phyloP scores from a whole-genome alignment of 2,888 invertebrate species.

The Aporophyla lueneburgensis region DNA sequence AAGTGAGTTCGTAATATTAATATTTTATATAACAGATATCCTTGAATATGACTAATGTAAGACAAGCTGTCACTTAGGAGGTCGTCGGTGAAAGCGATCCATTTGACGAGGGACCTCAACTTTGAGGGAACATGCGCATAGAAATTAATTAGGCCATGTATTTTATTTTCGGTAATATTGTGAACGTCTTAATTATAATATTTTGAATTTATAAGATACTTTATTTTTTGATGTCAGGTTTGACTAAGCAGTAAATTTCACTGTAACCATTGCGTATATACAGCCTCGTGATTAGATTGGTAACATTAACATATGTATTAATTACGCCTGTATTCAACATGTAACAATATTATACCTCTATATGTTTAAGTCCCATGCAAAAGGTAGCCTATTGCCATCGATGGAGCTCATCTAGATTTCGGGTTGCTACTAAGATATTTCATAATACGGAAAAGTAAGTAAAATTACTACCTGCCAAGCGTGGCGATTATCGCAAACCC shows the following conservation, averaged over 20 bases:
- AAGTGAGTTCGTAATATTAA: slow-evolving; percentile 20
- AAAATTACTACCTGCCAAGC: neutral
- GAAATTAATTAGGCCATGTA: slow-evolving; percentile 45
- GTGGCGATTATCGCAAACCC: too few relatives aligned
- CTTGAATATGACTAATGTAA: slow-evolving; percentile 57
- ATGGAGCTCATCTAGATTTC: neutral
- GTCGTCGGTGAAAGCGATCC: slow-evolving; percentile 50
- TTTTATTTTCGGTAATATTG: neutral
- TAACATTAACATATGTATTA: neutral
- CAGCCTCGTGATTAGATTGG: neutral
- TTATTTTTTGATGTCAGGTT: too few relatives aligned
- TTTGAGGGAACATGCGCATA: slow-evolving; percentile 32
- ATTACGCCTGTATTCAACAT: too few relatives aligned
- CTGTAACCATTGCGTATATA: neutral
- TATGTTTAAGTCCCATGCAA: neutral
- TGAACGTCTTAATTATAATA: neutral
- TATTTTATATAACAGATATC: slow-evolving; percentile 8
- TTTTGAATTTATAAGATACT: neutral
- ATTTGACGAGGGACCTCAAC: slow-evolving; percentile 51
- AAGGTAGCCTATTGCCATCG: neutral
- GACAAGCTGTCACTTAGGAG: slow-evolving; percentile 54
- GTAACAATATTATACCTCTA: too few relatives aligned
- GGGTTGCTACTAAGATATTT: neutral
- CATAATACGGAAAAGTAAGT: neutral
- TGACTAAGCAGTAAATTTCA: neutral